Percentiles rank a stretch among this genome's conserved stretches.
Conservation (phyloP, 2,113 vertebrate genomes). For the Myxocyprinus asiaticus region DNA sequence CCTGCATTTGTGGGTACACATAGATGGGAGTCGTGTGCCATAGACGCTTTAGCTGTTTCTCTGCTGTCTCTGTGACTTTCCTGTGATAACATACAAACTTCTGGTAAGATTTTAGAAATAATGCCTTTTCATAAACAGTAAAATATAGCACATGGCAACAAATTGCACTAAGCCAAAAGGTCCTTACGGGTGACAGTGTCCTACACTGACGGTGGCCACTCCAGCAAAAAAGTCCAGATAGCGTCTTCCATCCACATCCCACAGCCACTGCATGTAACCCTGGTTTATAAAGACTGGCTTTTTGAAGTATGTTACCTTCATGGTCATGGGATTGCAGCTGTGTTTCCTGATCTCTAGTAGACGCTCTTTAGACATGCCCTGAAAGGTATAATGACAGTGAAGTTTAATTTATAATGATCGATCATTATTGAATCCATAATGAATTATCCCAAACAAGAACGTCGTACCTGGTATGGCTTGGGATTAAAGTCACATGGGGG, state of each 20-base stretch:
- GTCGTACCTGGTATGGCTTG: conserved; percentile 79
- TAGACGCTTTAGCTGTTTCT: conserved; percentile 81
- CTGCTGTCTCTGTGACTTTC: conserved; percentile 80
- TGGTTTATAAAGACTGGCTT: conserved; percentile 86
- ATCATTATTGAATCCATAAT: no score
- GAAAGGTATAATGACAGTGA: background rate
- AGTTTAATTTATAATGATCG: background rate
- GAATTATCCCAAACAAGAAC: no score
- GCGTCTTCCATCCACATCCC: conserved; percentile 85
- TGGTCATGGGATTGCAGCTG: conserved; percentile 73
- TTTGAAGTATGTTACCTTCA: conserved; percentile 76
- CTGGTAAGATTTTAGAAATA: background rate
- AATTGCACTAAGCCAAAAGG: background rate
- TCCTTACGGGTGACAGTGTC: conserved; percentile 95
- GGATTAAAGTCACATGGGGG: conserved; percentile 86
- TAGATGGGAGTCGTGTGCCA: conserved; percentile 89
- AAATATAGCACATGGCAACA: background rate
- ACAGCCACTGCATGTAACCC: conserved; percentile 94
- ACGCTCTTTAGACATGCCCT: conserved; percentile 74
- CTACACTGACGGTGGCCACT: conserved; percentile 88
- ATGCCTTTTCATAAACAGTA: background rate
- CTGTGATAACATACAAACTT: conserved; percentile 63
- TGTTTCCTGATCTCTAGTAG: conserved; percentile 78
- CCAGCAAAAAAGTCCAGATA: conserved; percentile 95
- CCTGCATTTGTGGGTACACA: conserved; percentile 78